Percentiles rank a stretch among this genome's conserved stretches.
These are phyloP conservation scores for Petrocephalus schoutedeni DNA, from an alignment of 2,797 vertebrate genomes.

Conservation along the genomic window DNA sequence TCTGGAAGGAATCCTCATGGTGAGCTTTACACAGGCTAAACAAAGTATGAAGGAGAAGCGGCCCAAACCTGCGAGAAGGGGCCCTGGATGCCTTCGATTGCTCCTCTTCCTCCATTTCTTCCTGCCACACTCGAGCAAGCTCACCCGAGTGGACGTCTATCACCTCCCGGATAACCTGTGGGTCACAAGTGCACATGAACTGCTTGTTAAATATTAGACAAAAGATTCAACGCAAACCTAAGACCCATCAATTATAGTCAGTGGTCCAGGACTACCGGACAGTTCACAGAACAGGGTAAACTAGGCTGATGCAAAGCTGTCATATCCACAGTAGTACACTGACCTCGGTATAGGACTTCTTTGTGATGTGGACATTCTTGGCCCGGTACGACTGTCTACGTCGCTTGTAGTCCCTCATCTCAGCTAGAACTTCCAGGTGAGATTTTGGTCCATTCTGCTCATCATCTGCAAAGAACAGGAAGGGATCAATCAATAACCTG, in stretches of 20 bases:
- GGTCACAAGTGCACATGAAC: background rate
- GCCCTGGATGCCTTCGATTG: conserved; percentile 30
- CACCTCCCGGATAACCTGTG: conserved; percentile 90
- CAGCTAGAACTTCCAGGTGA: conserved; percentile 91
- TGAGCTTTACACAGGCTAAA: background rate
- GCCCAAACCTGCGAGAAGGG: conserved; percentile 49
- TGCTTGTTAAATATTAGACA: background rate
- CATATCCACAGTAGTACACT: background rate
- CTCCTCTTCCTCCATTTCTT: conserved; percentile 58
- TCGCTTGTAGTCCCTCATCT: conserved; percentile 97
- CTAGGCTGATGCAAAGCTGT: no score
- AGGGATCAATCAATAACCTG: background rate
- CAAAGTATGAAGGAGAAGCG: no score
- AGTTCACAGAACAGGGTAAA: background rate
- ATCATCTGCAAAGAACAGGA: conserved; percentile 60
- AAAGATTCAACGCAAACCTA: background rate
- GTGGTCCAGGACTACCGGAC: background rate
- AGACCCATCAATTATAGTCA: background rate
- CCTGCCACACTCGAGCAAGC: conserved; percentile 77
- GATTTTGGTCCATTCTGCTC: conserved; percentile 84
- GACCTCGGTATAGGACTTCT: conserved; percentile 96
- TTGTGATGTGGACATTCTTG: conserved; percentile 97
- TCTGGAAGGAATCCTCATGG: background rate
- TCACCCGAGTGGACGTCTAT: conserved; percentile 90
- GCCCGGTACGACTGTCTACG: conserved; percentile 92